Percentiles rank a stretch among this genome's conserved stretches.
These are phyloP conservation scores for Tenebrosternarchus preto DNA, from an alignment of 2,113 vertebrate species.

Conservation along the genomic window DNA sequence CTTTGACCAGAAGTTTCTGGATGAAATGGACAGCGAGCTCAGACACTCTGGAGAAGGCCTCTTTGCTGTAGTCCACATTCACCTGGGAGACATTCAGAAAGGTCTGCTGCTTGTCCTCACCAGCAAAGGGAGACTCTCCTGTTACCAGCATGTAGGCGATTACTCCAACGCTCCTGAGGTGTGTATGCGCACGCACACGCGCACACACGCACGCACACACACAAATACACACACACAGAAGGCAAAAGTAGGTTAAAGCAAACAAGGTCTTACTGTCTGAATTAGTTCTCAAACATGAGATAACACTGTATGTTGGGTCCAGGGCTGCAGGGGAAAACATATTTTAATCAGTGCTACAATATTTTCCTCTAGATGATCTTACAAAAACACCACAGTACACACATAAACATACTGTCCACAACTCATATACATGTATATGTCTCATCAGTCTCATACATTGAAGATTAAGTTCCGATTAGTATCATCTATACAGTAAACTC, in stretches of 20 bases:
- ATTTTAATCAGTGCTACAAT: no score
- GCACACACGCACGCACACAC: not conserved
- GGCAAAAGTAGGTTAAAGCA: not conserved
- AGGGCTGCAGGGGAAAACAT: no score
- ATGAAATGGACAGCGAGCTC: conserved; percentile 91
- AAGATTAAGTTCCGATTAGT: no score
- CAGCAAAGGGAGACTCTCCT: conserved; percentile 90
- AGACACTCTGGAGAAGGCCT: conserved; percentile 85
- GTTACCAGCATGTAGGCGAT: conserved; percentile 95
- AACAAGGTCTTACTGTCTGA: no score
- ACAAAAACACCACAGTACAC: no score
- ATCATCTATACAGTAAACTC: no score
- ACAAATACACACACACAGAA: not conserved
- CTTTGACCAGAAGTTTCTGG: conserved; percentile 89
- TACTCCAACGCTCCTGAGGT: conserved; percentile 87
- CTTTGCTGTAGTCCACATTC: conserved; percentile 91
- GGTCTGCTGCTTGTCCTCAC: conserved; percentile 93
- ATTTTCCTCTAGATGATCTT: no score
- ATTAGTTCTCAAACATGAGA: no score
- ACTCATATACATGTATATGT: no score
- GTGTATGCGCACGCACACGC: conserved; percentile 35
- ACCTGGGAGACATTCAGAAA: conserved; percentile 96
- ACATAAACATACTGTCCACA: no score
- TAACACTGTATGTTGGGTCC: no score
- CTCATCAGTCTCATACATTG: no score